Conservation (phyloP, 2,113 vertebrate genomes). For the Varanus salvator region DNA sequence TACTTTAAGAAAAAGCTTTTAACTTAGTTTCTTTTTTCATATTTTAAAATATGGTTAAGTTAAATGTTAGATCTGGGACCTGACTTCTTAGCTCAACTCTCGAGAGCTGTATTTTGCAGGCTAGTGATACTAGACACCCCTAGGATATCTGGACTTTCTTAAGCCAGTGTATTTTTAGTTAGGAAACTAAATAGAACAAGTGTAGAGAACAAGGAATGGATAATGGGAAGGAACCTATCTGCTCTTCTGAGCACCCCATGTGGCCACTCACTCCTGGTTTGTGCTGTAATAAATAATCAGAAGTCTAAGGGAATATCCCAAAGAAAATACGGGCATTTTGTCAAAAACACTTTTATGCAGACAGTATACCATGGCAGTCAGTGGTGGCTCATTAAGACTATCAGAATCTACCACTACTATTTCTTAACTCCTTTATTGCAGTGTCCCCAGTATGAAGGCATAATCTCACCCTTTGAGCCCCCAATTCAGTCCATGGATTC, state of each 20-base stretch:
- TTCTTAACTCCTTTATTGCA: too few species aligned
- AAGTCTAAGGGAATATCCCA: neutral
- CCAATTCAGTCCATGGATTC: too few species aligned
- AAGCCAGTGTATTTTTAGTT: too few species aligned
- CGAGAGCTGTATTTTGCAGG: neutral
- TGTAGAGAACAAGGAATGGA: neutral
- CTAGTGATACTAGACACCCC: neutral
- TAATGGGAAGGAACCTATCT: neutral
- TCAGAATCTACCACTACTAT: too few species aligned
- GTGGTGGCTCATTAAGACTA: too few species aligned
- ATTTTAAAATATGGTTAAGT: neutral
- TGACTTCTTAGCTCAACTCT: neutral
- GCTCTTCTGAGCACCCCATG: neutral
- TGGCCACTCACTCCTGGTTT: neutral
- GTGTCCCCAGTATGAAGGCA: too few species aligned
- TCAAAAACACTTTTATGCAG: neutral
- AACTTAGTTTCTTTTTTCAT: neutral
- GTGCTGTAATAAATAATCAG: neutral
- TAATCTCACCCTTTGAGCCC: too few species aligned
- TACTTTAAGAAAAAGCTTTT: neutral
- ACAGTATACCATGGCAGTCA: neutral
- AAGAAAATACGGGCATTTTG: neutral
- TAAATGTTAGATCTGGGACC: neutral
- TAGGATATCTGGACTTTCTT: too few species aligned
- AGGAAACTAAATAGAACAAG: neutral